Conservation (phyloP, 2,797 vertebrate genomes). For the Malacoraja senta region DNA sequence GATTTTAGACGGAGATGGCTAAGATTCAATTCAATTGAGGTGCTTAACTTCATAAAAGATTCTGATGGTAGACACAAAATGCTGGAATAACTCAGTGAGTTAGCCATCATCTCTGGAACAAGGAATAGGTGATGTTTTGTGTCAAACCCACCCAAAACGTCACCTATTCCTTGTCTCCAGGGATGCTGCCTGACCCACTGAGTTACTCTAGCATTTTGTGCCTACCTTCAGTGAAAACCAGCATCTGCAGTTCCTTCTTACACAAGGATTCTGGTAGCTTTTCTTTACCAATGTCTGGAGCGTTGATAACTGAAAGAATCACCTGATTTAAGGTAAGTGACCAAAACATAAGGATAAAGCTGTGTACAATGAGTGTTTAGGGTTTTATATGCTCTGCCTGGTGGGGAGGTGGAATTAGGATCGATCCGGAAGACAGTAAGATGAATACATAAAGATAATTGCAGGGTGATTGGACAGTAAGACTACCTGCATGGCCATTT, state of each 20-base stretch:
- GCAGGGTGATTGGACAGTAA: background rate
- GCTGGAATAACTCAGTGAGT: no score
- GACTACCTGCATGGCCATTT: background rate
- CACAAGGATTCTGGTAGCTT: background rate
- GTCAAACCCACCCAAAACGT: no score
- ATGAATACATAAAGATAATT: background rate
- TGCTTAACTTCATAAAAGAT: background rate
- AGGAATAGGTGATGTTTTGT: no score
- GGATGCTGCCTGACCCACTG: no score
- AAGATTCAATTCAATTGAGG: background rate
- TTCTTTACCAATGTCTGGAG: background rate
- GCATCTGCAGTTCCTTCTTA: no score
- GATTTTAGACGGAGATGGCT: background rate
- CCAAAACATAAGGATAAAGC: background rate
- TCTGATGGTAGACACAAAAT: background rate
- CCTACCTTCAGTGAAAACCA: no score
- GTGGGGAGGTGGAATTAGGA: background rate
- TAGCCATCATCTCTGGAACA: no score
- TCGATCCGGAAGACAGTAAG: background rate
- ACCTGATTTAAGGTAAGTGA: background rate
- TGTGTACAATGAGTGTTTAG: background rate
- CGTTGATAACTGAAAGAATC: background rate
- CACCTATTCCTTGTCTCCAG: no score
- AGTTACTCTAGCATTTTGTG: no score
- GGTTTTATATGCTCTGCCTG: background rate